phyloP scores from a whole-genome alignment of 2,888 invertebrate genomes.

The Agriotes lineatus region DNA sequence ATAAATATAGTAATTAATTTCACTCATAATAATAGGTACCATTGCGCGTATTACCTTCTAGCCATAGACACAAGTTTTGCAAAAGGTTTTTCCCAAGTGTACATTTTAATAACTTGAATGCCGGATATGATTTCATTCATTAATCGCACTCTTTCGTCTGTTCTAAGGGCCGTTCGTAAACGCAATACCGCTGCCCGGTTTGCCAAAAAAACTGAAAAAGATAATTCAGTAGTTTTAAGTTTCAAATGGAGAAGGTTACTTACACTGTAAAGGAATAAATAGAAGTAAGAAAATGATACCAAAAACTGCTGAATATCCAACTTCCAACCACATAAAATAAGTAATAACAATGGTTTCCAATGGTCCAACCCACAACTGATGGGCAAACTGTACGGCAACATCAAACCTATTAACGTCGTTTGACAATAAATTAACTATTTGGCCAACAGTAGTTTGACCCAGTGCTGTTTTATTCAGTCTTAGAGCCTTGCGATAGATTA shows the following conservation, averaged over 20 bases:
- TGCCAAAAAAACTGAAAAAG: constrained; percentile 67
- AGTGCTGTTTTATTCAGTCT: constrained; percentile 75
- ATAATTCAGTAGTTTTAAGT: constrained; percentile 27
- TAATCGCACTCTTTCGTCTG: constrained; percentile 86
- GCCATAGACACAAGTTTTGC: constrained; percentile 78
- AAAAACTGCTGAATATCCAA: constrained; percentile 69
- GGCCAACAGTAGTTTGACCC: constrained; percentile 80
- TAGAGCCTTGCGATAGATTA: constrained; percentile 82
- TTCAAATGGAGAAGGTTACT: constrained; percentile 45
- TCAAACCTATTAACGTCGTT: constrained; percentile 96
- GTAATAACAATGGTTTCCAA: constrained; percentile 81
- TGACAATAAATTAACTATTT: constrained; percentile 89
- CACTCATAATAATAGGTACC: too few relatives aligned
- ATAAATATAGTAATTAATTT: too few relatives aligned
- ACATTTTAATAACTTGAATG: constrained; percentile 96
- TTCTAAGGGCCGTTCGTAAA: constrained; percentile 81
- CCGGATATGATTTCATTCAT: constrained; percentile 94
- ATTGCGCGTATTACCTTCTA: constrained; percentile 71
- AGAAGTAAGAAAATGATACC: constrained; percentile 70
- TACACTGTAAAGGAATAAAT: constrained; percentile 67
- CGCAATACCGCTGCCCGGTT: constrained; percentile 82
- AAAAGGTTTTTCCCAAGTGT: constrained; percentile 94
- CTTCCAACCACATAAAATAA: constrained; percentile 78
- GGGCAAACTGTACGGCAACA: constrained; percentile 82
- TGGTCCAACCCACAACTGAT: constrained; percentile 87